Conservation (phyloP, 2,888 invertebrate species). For the Cephus runcator region DNA sequence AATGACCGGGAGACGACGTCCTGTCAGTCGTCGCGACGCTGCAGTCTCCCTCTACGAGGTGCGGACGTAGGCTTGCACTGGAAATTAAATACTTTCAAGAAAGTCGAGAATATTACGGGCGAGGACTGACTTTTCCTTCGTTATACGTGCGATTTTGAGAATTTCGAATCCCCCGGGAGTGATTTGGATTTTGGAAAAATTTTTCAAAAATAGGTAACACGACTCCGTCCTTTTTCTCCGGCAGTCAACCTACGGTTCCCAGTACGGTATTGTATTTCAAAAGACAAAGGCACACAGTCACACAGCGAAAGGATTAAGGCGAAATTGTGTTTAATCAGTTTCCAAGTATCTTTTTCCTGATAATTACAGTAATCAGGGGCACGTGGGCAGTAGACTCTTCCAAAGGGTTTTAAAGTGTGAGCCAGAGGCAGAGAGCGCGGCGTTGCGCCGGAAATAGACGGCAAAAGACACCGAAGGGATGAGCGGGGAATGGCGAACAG, state of each 20-base stretch:
- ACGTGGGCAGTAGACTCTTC: constrained; percentile 50
- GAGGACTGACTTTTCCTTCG: constrained; percentile 7
- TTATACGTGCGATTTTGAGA: constrained; percentile 6
- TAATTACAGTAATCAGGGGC: constrained; percentile 64
- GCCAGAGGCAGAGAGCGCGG: constrained; percentile 17
- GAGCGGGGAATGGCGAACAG: constrained; percentile 15
- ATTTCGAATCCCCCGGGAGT: constrained; percentile 16
- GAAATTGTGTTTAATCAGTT: too few relatives aligned
- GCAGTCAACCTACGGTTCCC: too few relatives aligned
- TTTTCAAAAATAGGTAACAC: too few relatives aligned
- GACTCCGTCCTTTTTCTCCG: too few relatives aligned
- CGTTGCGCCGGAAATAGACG: constrained; percentile 45
- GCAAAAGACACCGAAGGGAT: constrained; percentile 12
- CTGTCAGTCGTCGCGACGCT: constrained; percentile 49
- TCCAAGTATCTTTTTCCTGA: constrained; percentile 36
- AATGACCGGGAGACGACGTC: constrained; percentile 58
- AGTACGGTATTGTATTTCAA: too few relatives aligned
- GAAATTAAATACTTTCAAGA: constrained; percentile 21
- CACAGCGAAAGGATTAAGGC: too few relatives aligned
- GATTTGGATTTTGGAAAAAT: neutral
- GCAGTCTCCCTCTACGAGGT: constrained; percentile 17
- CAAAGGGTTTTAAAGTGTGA: constrained; percentile 34
- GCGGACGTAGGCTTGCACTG: constrained; percentile 17
- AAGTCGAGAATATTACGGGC: neutral
- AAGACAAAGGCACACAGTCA: too few relatives aligned